Evolutionary conservation across 2,797 vertebrate species (phyloP), one percentile per base, ranked within the genome.

Genomic region (Cryptoprocta ferox): DNA sequence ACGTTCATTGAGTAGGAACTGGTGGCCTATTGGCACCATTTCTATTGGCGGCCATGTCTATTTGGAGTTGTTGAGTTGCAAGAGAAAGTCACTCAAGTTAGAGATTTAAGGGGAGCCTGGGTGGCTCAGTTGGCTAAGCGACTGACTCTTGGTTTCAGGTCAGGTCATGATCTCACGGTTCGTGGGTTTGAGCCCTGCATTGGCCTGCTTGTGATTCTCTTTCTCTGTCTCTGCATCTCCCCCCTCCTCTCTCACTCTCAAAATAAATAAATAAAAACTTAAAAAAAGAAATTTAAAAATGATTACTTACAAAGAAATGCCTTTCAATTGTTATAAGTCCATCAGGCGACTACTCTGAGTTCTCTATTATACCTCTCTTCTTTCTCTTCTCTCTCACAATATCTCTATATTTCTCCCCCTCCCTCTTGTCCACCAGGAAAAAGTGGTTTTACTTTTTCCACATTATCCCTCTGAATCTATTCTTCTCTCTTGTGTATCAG

Each of bases 41-140:
- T 94, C 35, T 71, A 24, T 37, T 89, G 70, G 32, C 48, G 37
- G 63, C 42, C 50, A 86, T 91, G 88, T 91, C 32, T 91, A 48
- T 71, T 82, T 91, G n/a, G 70, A 82, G n/a, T 79, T 70, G 66
- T 37, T 94, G 84, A 70, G 42, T 32, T 82, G 50, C 18, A 53
- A 76, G 50, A 83, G 42, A 93, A 95, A 59, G 42, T 88, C 39
- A 78, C 45, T 91, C 42, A 79, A 71, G 16, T 73, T 70, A 94
- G 30, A 48, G 84, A 73, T 90, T 89, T 32, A 0, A 68, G 19
- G 53, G 6, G 53, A 2, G 2, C 53, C 53, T 56, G 53, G 18
- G 53, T 56, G 53, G 53, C 19, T 56, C 19, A 56, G 53, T 56
- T 56, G 53, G 53, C 6, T 56, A 56, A 56, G 18, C 53, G 19